phyloP scores from a whole-genome alignment of 1,140 invertebrate species.

The Anoplophora glabripennis region DNA sequence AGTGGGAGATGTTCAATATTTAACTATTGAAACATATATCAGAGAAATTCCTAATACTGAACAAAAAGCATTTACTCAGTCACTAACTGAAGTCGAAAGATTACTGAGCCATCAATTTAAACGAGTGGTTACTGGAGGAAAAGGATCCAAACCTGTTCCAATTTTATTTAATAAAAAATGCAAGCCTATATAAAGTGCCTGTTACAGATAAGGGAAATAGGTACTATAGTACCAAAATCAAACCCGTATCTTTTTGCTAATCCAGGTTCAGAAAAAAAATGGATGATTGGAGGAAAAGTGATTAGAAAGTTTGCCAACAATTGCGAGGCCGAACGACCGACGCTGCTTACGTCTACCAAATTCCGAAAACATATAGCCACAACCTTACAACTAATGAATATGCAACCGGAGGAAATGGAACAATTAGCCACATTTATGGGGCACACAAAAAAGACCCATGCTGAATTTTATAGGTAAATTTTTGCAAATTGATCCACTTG shows the following conservation, averaged over 20 bases:
- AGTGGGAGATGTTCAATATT: constrained; percentile 28
- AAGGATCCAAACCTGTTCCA: constrained; percentile 21
- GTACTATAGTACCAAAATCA: constrained; percentile 20
- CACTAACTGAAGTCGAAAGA: constrained; percentile 16
- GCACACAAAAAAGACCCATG: constrained; percentile 28
- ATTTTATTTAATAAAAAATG: constrained; percentile 20
- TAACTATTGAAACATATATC: constrained; percentile 12
- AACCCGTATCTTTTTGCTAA: constrained; percentile 30
- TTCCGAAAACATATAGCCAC: constrained; percentile 31
- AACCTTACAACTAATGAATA: constrained; percentile 22
- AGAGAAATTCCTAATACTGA: constrained; percentile 4
- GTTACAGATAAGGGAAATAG: not conserved
- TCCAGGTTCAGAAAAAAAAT: constrained; percentile 17
- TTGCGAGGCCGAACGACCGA: constrained; percentile 19
- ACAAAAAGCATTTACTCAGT: constrained; percentile 13
- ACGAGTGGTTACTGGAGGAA: constrained; percentile 17
- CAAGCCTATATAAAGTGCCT: constrained; percentile 2
- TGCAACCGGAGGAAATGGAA: constrained; percentile 20
- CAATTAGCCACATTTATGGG: constrained; percentile 26
- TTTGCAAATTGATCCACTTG: not conserved
- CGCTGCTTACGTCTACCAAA: constrained; percentile 22
- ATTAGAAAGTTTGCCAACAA: constrained; percentile 20
- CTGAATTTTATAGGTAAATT: constrained; percentile 30
- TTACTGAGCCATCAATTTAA: constrained; percentile 16
- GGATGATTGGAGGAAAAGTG: constrained; percentile 20